Conservation (phyloP, 2,113 vertebrate genomes). For the Eolophus roseicapilla region DNA sequence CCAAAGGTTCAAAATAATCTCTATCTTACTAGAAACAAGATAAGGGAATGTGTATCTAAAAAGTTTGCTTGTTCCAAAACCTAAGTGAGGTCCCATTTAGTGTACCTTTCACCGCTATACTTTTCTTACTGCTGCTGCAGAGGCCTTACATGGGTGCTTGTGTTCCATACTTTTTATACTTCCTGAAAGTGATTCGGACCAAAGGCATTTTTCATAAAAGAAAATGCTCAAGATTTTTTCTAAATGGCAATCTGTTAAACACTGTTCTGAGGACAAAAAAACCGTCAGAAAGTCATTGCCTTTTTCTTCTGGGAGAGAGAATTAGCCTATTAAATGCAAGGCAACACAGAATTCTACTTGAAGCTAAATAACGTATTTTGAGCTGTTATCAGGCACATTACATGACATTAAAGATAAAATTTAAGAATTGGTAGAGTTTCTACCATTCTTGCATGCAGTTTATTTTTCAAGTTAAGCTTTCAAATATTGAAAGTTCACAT, state of each 20-base stretch:
- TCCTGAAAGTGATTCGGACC: background rate
- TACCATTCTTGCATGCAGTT: slow-evolving; percentile 12
- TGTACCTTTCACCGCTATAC: background rate
- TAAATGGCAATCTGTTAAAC: slow-evolving; percentile 28
- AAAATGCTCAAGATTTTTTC: slow-evolving; percentile 1
- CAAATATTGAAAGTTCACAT: slow-evolving; percentile 76
- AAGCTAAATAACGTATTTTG: slow-evolving; percentile 30
- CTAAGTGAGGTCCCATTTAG: background rate
- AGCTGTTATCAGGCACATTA: slow-evolving; percentile 38
- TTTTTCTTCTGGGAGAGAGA: slow-evolving; percentile 17
- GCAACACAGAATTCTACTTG: slow-evolving; percentile 25
- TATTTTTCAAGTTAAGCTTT: slow-evolving; percentile 76
- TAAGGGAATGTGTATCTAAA: slow-evolving; percentile 20
- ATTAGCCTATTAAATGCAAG: slow-evolving; percentile 36
- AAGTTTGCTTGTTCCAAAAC: slow-evolving; percentile 51
- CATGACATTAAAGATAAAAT: slow-evolving; percentile 53
- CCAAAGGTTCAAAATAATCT: slow-evolving; percentile 57
- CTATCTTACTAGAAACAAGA: slow-evolving; percentile 24
- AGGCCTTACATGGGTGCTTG: background rate
- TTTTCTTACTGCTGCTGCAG: background rate
- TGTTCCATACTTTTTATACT: background rate
- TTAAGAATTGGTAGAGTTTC: slow-evolving; percentile 52
- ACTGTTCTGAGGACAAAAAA: background rate
- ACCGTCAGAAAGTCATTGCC: slow-evolving; percentile 1
- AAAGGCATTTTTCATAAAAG: slow-evolving; percentile 16